Evolutionary conservation across 1,140 invertebrate species (phyloP), one percentile per base, ranked within the genome.

Genomic region (Drosophila pseudoobscura): DNA sequence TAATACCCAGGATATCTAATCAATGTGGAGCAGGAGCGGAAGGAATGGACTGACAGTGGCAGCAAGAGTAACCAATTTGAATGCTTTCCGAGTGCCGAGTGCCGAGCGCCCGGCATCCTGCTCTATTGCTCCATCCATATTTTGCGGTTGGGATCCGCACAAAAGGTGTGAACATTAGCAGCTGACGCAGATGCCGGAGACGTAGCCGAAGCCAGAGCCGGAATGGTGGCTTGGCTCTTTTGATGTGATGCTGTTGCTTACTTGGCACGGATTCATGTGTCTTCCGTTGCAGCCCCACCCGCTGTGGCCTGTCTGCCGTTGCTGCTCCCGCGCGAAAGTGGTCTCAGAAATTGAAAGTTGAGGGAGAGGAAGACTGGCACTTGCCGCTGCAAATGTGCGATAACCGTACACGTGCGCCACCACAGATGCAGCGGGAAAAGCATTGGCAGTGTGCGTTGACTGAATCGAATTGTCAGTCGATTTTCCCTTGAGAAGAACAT

Each of bases 201-300:
- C 6, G 15, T 3, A 4, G 6, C 35, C 11, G 31, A 9, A 35
- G 31, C 31, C 31, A 56, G 17, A 22, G 35, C 35, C 22, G 46
- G 53, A 55, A 44, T 63, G 73, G 11, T 29, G 62, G 74, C 60
- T 68, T 63, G 62, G 74, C 60, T 68, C 69, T 76, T 76, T 76
- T 59, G 74, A 62, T 59, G 68, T 45, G 79, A 83, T 62, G 79
- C 79, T 78, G 79, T 78, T 83, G 79, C 79, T 82, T 82, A 83
- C 75, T 82, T 83, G 79, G 79, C 79, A 75, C 75, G 70, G 79
- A 75, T 82, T 82, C 65, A 55, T 46, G 46, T 57, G 26, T 59
- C 9, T 45, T 63, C 46, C 45, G 43, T 43, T 31, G 24, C 35
- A 44, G 39, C 31, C 24, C 17, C 52, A n/a, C 29, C 15, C 24